Evolutionary conservation across 1,140 invertebrate species (phyloP).

Genomic region (Aphelinus certus): DNA sequence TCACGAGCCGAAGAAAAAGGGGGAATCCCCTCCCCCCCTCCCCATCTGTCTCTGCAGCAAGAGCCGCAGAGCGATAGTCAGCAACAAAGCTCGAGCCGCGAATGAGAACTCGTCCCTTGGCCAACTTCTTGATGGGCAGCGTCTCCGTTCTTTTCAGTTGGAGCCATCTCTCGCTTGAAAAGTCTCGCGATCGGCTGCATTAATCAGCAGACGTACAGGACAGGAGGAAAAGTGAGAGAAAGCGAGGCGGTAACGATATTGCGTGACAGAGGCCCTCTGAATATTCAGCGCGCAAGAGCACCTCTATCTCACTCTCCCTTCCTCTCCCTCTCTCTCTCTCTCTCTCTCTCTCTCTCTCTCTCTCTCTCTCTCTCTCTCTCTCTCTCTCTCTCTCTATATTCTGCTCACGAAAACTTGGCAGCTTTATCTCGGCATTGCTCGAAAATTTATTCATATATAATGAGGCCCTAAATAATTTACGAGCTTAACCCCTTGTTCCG

Average conservation of each 20-base stretch:
- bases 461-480: slow-evolving; percentile 64
- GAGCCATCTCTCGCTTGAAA: no score
- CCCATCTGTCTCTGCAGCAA: no score
- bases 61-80: no score
- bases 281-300: slow-evolving; percentile 58
- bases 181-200: slow-evolving; percentile 48
- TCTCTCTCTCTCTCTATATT: neutral
- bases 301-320: neutral
- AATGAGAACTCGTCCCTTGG: neutral
- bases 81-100: neutral
- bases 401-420: slow-evolving; percentile 64
- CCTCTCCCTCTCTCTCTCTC: slow-evolving; percentile 4
- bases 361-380: neutral
- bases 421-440: slow-evolving; percentile 68
- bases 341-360: neutral
- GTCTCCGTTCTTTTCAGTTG: neutral
- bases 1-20: neutral
- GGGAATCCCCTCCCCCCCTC: neutral
- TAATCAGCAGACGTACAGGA: slow-evolving; percentile 49
- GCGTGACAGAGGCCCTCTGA: slow-evolving; percentile 65
- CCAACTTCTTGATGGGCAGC: slow-evolving; percentile 18
- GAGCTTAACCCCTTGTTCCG: slow-evolving; percentile 66
- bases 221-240: slow-evolving; percentile 55
- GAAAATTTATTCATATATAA: slow-evolving; percentile 69
- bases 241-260: slow-evolving; percentile 65